Evolutionary conservation across 2,113 vertebrate genomes (phyloP).

Genomic region (Cololabis saira): DNA sequence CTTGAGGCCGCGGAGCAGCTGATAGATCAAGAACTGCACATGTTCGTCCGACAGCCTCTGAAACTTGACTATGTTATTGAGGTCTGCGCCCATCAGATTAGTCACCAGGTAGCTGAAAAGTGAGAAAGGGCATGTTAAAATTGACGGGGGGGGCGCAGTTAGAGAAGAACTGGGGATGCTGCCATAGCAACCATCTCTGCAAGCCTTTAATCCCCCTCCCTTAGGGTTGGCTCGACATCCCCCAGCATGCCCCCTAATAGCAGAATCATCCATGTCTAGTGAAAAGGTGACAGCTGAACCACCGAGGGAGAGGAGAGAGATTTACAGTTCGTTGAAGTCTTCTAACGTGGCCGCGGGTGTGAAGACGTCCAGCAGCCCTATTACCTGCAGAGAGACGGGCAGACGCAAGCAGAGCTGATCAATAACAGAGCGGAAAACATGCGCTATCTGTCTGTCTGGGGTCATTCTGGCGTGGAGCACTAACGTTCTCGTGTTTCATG

Average conservation of each 20-base stretch:
- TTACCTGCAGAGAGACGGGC: slow-evolving; percentile 72
- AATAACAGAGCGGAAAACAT: slow-evolving; percentile 20
- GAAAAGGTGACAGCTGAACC: slow-evolving; percentile 17
- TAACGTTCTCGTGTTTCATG: slow-evolving; percentile 91
- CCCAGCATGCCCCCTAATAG: slow-evolving; percentile 5
- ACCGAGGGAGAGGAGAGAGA: slow-evolving; percentile 12
- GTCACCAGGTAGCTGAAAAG: slow-evolving; percentile 93
- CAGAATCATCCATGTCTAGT: slow-evolving; percentile 3
- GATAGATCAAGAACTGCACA: slow-evolving; percentile 97
- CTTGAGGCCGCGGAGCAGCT: slow-evolving; percentile 96
- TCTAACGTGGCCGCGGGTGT: slow-evolving; percentile 90
- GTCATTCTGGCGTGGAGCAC: slow-evolving; percentile 39
- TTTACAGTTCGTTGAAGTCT: slow-evolving; percentile 96
- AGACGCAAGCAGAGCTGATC: slow-evolving; percentile 38
- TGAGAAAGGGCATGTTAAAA: not conserved
- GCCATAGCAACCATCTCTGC: slow-evolving; percentile 52
- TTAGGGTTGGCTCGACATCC: not conserved
- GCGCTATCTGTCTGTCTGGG: slow-evolving; percentile 12
- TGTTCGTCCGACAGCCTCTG: slow-evolving; percentile 96
- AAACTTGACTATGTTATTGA: slow-evolving; percentile 98
- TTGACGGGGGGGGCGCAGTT: not conserved
- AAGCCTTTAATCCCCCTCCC: slow-evolving; percentile 15
- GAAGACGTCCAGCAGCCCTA: slow-evolving; percentile 94
- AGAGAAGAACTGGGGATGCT: slow-evolving; percentile 24
- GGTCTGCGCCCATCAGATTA: slow-evolving; percentile 96